phyloP scores from a whole-genome alignment of 2,888 invertebrate species.

The Taenaris catops region DNA sequence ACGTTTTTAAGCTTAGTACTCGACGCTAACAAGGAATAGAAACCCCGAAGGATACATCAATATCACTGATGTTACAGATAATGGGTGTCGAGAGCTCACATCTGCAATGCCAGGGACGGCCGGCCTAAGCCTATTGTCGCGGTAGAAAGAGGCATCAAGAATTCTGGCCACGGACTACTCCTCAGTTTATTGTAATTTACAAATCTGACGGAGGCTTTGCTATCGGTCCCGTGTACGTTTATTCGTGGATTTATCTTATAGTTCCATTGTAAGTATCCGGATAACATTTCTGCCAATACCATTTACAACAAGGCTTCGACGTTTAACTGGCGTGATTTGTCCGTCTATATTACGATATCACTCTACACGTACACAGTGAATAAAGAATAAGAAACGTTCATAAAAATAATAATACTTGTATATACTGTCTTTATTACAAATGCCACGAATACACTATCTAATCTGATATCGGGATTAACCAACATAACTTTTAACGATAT shows the following conservation, averaged over 20 bases:
- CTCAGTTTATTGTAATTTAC: conserved; percentile 75
- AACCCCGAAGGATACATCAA: too few species aligned
- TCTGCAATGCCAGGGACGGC: conserved; percentile 44
- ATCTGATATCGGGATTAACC: conserved; percentile 4
- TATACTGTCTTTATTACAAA: conserved; percentile 5
- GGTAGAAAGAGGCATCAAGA: conserved; percentile 47
- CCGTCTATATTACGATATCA: conserved; percentile 3
- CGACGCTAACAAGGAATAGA: too few species aligned
- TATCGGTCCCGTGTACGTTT: conserved; percentile 56
- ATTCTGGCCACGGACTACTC: conserved; percentile 66
- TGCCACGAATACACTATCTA: conserved; percentile 10
- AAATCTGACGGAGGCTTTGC: conserved; percentile 69
- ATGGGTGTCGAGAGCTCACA: conserved; percentile 46
- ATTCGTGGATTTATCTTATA: conserved; percentile 47
- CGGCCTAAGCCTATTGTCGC: conserved; percentile 63
- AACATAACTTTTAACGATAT: too few species aligned
- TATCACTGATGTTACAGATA: conserved; percentile 45
- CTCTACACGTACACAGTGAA: conserved; percentile 1
- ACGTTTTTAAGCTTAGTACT: too few species aligned
- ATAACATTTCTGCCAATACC: too few species aligned
- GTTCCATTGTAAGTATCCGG: too few species aligned
- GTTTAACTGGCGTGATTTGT: too few species aligned
- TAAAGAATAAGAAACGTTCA: conserved; percentile 6
- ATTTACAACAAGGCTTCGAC: too few species aligned
- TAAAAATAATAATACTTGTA: conserved; percentile 1